Evolutionary conservation across 2,797 vertebrate genomes (phyloP).

Genomic region (Apogon hyalosoma): DNA sequence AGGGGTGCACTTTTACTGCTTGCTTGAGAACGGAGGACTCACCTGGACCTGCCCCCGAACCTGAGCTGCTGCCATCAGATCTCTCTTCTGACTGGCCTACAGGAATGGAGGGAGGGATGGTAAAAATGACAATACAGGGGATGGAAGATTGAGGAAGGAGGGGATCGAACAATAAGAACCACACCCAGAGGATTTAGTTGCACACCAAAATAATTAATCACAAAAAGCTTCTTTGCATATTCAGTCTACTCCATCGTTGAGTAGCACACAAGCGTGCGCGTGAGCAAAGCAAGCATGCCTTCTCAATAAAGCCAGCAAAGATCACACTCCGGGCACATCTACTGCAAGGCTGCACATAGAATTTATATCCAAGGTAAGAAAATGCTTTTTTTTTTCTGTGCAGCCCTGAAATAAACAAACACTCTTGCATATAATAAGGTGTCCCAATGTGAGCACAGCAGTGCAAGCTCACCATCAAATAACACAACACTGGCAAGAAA

Average conservation of each 20-base stretch:
- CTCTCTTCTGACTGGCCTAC: conserved; percentile 89
- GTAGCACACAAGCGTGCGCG: conserved; percentile 30
- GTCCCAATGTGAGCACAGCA: conserved; percentile 26
- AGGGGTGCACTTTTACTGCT: conserved; percentile 43
- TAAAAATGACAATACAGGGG: conserved; percentile 78
- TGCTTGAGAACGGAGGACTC: conserved; percentile 73
- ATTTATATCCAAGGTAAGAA: not conserved
- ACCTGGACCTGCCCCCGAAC: conserved; percentile 86
- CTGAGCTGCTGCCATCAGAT: conserved; percentile 86
- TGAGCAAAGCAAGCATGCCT: conserved; percentile 73
- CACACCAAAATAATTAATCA: conserved; percentile 50
- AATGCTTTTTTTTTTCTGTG: conserved; percentile 4
- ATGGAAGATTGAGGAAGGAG: conserved; percentile 57
- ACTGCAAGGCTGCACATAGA: conserved; percentile 45
- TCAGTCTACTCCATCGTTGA: conserved; percentile 16
- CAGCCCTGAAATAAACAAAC: conserved; percentile 41
- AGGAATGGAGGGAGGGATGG: conserved; percentile 84
- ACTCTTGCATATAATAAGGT: not conserved
- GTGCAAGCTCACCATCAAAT: conserved; percentile 53
- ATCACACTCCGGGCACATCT: conserved; percentile 38
- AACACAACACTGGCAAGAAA: conserved; percentile 32
- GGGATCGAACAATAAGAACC: conserved; percentile 66
- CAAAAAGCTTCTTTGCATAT: conserved; percentile 27
- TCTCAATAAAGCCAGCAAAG: conserved; percentile 47
- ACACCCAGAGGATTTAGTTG: conserved; percentile 69